phyloP scores from a whole-genome alignment of 2,888 invertebrate genomes.

The Ptychoptera albimana region DNA sequence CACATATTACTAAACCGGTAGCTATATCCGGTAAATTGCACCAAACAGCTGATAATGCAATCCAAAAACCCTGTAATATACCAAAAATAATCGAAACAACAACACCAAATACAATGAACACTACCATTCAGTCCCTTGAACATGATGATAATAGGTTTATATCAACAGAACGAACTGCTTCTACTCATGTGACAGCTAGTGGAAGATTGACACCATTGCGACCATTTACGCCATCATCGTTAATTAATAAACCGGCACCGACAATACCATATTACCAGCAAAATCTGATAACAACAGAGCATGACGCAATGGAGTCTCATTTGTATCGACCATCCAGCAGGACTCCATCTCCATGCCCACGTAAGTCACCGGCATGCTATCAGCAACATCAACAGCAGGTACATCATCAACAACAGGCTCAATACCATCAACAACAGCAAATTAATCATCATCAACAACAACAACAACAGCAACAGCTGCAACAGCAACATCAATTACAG shows the following conservation, averaged over 20 bases:
- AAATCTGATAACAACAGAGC: conserved; percentile 53
- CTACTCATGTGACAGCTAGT: conserved; percentile 33
- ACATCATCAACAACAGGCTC: conserved; percentile 12
- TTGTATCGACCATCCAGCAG: conserved; percentile 43
- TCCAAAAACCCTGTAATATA: conserved; percentile 18
- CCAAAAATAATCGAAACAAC: conserved; percentile 22
- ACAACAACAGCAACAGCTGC: conserved; percentile 8
- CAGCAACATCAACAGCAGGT: neutral
- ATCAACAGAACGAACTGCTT: conserved; percentile 10
- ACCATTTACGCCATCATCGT: conserved; percentile 46
- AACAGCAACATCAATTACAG: conserved; percentile 19
- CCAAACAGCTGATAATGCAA: conserved; percentile 15
- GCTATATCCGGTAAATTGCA: conserved; percentile 13
- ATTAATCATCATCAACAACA: neutral
- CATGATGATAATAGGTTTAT: conserved; percentile 29
- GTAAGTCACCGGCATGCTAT: conserved; percentile 44
- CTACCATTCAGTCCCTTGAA: conserved; percentile 45
- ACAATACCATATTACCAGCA: conserved; percentile 65
- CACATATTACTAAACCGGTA: conserved; percentile 18
- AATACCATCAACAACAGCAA: conserved; percentile 12
- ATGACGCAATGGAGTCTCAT: conserved; percentile 40
- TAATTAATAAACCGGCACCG: conserved; percentile 53
- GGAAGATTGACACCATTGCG: conserved; percentile 34
- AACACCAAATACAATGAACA: conserved; percentile 37
- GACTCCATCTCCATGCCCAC: conserved; percentile 47